phyloP scores from a whole-genome alignment of 2,888 invertebrate genomes.

The Hymenopus coronatus region DNA sequence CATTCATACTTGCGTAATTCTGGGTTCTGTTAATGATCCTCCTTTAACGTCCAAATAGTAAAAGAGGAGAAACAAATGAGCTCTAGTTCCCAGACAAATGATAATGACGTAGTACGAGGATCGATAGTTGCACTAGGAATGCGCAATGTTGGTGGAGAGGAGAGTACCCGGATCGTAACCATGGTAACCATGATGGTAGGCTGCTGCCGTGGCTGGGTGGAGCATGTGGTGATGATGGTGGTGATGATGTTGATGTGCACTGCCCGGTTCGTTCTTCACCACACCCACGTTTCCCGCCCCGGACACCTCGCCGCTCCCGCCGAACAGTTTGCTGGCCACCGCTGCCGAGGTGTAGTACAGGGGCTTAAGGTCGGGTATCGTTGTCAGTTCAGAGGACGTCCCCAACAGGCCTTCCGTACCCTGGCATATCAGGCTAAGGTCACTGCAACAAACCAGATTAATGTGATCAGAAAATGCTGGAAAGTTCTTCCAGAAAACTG shows the following conservation, averaged over 20 bases:
- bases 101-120: background rate
- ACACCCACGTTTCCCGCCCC: conserved; percentile 1
- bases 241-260: background rate
- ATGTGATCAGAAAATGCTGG: too few species aligned
- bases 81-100: background rate
- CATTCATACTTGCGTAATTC: too few species aligned
- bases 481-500: too few species aligned
- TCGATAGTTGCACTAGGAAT: background rate
- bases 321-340: conserved; percentile 18
- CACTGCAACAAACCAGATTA: conserved; percentile 19
- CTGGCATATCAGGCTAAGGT: conserved; percentile 23
- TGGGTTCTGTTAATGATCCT: background rate
- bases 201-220: conserved; percentile 13
- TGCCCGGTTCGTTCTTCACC: conserved; percentile 27
- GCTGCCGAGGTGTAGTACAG: conserved; percentile 28
- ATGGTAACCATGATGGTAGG: conserved; percentile 30
- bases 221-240: conserved; percentile 23
- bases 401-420: conserved; percentile 25
- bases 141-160: background rate
- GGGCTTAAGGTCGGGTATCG: conserved; percentile 29
- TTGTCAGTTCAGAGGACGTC: conserved; percentile 23
- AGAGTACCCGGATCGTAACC: conserved; percentile 27
- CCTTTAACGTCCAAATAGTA: background rate
- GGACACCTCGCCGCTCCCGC: conserved; percentile 11
- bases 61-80: background rate